Evolutionary conservation across 1,140 invertebrate genomes (phyloP).

Genomic region (Caenorhabditis briggsae): DNA sequence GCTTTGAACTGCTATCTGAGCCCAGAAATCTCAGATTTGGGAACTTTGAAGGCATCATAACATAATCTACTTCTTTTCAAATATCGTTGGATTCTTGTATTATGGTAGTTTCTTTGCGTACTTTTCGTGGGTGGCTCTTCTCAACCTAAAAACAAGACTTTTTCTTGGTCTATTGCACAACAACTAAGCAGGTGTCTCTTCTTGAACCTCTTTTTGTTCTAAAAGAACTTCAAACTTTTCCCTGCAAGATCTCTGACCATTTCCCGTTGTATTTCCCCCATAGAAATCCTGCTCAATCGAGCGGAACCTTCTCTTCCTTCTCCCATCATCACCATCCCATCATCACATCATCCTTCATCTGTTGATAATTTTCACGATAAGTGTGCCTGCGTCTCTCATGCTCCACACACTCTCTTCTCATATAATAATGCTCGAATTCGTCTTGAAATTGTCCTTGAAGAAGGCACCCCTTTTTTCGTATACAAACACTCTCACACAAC

Average conservation of each 20-base stretch:
- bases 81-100: too few species aligned
- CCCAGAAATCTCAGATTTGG: too few species aligned
- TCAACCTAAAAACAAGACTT: too few species aligned
- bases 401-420: neutral
- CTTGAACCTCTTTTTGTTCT: neutral
- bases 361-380: slow-evolving; percentile 44
- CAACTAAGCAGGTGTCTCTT: neutral
- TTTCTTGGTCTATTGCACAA: neutral
- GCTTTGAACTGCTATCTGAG: too few species aligned
- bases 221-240: neutral
- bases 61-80: too few species aligned
- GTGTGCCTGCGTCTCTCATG: neutral
- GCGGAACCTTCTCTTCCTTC: slow-evolving; percentile 23
- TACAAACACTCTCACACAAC: neutral
- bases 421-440: slow-evolving; percentile 46
- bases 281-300: slow-evolving; percentile 19
- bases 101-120: too few species aligned
- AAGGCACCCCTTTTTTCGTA: neutral
- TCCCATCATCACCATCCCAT: neutral
- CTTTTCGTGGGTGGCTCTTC: too few species aligned
- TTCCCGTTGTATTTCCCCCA: neutral
- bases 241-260: slow-evolving; percentile 20
- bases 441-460: slow-evolving; percentile 24
- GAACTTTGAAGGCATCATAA: too few species aligned
- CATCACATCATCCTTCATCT: slow-evolving; percentile 42